Conservation (phyloP, 2,888 invertebrate genomes). For the Pogonocherus hispidulus region DNA sequence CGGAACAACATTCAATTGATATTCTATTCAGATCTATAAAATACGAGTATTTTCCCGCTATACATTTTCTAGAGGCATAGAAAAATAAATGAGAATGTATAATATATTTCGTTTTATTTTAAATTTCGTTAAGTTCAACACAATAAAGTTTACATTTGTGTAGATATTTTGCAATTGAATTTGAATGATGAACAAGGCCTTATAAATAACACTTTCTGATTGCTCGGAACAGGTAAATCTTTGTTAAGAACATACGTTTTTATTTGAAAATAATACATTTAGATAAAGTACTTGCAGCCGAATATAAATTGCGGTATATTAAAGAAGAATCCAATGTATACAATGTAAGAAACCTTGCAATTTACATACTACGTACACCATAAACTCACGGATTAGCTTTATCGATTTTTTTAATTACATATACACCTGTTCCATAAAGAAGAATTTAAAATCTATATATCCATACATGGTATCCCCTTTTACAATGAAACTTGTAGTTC, state of each 20-base stretch:
- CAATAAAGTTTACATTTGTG: too few species aligned
- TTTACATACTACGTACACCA: background rate
- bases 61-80: background rate
- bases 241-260: too few species aligned
- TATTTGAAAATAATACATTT: too few species aligned
- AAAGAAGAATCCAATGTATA: background rate
- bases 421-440: conserved; percentile 12
- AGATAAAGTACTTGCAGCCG: too few species aligned
- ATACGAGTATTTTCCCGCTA: background rate
- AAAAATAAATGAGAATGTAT: background rate
- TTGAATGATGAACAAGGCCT: too few species aligned
- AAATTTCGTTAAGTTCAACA: too few species aligned
- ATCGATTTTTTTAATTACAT: background rate
- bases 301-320: too few species aligned
- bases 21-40: background rate
- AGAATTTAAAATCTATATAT: conserved; percentile 18
- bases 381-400: conserved; percentile 5
- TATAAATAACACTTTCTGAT: too few species aligned
- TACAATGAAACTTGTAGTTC: background rate
- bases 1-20: background rate
- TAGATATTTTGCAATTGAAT: too few species aligned
- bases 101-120: too few species aligned
- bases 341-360: background rate
- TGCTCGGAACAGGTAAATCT: too few species aligned
- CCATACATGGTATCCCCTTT: background rate